Percentiles rank a stretch among this genome's conserved stretches.
These are phyloP conservation scores for Anomalospiza imberbis DNA, from an alignment of 2,797 vertebrate genomes.

Conservation along the genomic window DNA sequence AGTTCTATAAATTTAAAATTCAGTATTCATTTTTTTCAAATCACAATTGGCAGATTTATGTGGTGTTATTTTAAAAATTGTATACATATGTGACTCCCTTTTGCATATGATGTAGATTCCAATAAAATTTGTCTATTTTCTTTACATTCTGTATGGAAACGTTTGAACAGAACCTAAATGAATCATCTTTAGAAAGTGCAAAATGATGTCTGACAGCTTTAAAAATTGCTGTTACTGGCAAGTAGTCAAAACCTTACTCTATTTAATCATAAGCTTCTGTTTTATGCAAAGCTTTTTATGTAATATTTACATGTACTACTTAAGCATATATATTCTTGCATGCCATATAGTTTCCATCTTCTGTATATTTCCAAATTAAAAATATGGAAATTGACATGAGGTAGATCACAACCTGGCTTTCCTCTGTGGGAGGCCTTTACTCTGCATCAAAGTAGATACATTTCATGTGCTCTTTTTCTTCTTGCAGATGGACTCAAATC, in stretches of 20 bases:
- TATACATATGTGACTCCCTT: background rate
- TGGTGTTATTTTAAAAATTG: background rate
- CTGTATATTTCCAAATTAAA: background rate
- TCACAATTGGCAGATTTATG: background rate
- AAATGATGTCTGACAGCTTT: background rate
- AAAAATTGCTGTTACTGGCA: background rate
- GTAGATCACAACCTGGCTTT: background rate
- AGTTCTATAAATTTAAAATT: background rate
- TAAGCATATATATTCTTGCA: background rate
- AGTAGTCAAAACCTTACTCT: background rate
- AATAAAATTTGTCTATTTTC: background rate
- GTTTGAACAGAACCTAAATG: background rate
- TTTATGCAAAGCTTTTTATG: background rate
- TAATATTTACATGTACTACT: background rate
- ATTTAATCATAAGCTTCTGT: background rate
- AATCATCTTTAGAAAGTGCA: background rate
- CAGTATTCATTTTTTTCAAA: background rate
- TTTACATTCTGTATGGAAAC: background rate
- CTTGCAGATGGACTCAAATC: background rate
- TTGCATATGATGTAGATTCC: background rate
- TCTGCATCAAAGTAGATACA: background rate
- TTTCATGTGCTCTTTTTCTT: background rate
- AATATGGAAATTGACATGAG: background rate
- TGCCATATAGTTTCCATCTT: background rate
- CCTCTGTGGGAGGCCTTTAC: background rate